phyloP scores from a whole-genome alignment of 2,113 vertebrate genomes.

The Xenopus borealis region DNA sequence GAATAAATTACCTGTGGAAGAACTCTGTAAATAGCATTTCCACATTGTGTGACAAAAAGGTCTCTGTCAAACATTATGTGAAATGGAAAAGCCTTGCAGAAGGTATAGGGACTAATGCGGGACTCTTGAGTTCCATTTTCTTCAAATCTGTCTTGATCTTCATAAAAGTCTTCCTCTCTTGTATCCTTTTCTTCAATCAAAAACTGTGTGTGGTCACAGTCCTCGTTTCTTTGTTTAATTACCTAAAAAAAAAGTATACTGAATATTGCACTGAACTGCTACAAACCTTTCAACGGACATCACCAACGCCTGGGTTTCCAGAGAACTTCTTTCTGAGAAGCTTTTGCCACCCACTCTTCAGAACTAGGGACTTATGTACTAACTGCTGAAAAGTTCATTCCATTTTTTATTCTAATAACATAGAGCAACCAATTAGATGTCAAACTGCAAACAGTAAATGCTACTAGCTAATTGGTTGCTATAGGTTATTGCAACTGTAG shows the following conservation, averaged over 20 bases:
- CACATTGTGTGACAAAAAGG: conserved; percentile 92
- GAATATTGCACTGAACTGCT: conserved; percentile 6
- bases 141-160: conserved; percentile 93
- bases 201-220: conserved; percentile 97
- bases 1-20: conserved; percentile 83
- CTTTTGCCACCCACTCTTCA: too few relatives aligned
- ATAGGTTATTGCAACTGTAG: too few relatives aligned
- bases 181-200: conserved; percentile 97
- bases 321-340: too few relatives aligned
- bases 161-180: conserved; percentile 92
- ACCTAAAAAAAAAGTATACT: conserved; percentile 67
- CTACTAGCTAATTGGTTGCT: too few relatives aligned
- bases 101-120: conserved; percentile 94
- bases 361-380: too few relatives aligned
- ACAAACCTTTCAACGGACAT: background rate
- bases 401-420: too few relatives aligned
- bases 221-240: conserved; percentile 92
- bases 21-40: conserved; percentile 94
- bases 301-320: too few relatives aligned
- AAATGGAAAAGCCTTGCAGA: conserved; percentile 98
- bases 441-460: too few relatives aligned
- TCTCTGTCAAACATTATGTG: conserved; percentile 97
- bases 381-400: too few relatives aligned
- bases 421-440: too few relatives aligned
- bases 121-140: conserved; percentile 96